Base-by-base conservation (phyloP, 2,888 invertebrate genomes). In the Epistrophe grossulariae region DNA sequence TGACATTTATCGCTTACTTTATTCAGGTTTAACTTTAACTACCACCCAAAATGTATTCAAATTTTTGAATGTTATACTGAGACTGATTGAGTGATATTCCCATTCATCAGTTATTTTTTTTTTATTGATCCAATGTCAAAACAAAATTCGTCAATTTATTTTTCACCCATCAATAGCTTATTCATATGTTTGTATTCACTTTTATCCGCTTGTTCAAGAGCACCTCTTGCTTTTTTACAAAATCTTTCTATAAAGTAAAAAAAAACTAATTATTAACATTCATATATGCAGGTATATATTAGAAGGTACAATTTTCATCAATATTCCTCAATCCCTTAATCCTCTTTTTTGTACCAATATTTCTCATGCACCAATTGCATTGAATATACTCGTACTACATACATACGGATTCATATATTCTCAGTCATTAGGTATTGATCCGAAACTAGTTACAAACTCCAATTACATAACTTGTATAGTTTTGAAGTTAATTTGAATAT, bases 401-500 rank as follows among this genome's bases (percentile, higher is more conserved):
- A n/a, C 24, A 24, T 24, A 31, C 19, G 10, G 10, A 68, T 50
- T 59, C 40, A 28, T 35, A 28, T 35, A 78, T 70, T 59, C 70
- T 50, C 59, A 70, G 59, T 78, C 73, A 52, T 31, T 76, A 79
- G 62, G 52, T 64, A 83, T 76, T 79, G 82, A 87, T 81, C 79
- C 71, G 76, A 79, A 79, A 79, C 83, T 83, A 72, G 72, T 79
- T 76, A 79, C 68, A 66, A 79, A 87, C 68, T 87, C 87, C 79
- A 82, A 87, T 87, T 87, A 87, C 72, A 83, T 45, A 62, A 40
- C 52, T 72, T 73, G 62, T 79, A 60, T 31, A 66, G 59, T 78
- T 70, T 79, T 71, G 48, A 35, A 87, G 76, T 87, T 79, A 79
- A 87, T 87, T 87, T 87, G 82, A 87, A 79, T 87, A 79, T 79